Evolutionary conservation across 2,113 vertebrate species (phyloP).

Genomic region (Triplophysa tibetana): DNA sequence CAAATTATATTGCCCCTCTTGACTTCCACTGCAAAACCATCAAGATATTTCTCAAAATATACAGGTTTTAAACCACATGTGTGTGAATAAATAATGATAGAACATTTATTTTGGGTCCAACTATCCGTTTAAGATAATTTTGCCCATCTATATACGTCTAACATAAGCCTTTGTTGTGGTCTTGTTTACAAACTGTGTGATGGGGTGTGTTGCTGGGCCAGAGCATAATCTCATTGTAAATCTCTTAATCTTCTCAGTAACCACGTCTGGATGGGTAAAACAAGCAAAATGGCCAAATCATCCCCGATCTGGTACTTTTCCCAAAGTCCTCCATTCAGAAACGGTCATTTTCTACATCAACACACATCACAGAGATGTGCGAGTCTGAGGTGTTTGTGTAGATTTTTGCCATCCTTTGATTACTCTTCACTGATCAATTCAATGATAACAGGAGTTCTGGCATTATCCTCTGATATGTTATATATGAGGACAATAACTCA

Average conservation of each 20-base stretch:
- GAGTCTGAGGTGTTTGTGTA: neutral
- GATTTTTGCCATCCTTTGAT: neutral
- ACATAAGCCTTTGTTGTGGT: constrained; percentile 1
- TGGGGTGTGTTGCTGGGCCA: constrained; percentile 32
- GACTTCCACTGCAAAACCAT: too few relatives aligned
- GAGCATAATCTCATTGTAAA: constrained; percentile 34
- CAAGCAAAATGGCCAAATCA: constrained; percentile 35
- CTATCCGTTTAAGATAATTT: neutral
- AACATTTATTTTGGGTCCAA: too few relatives aligned
- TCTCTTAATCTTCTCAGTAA: constrained; percentile 43
- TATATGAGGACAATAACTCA: constrained; percentile 5
- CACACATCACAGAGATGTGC: neutral
- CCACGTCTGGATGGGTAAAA: constrained; percentile 38
- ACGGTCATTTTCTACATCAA: neutral
- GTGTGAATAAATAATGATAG: too few relatives aligned
- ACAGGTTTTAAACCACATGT: too few relatives aligned
- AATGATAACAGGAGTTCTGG: constrained; percentile 16
- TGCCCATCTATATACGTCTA: neutral
- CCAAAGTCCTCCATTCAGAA: neutral
- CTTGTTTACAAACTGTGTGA: constrained; percentile 36
- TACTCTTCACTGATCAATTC: constrained; percentile 2
- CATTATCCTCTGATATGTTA: neutral
- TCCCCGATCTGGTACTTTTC: neutral
- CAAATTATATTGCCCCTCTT: too few relatives aligned
- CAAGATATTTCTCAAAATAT: too few relatives aligned